These are phyloP conservation scores for Alitta virens DNA, from an alignment of 2,888 invertebrate genomes.

Conservation along the genomic window DNA sequence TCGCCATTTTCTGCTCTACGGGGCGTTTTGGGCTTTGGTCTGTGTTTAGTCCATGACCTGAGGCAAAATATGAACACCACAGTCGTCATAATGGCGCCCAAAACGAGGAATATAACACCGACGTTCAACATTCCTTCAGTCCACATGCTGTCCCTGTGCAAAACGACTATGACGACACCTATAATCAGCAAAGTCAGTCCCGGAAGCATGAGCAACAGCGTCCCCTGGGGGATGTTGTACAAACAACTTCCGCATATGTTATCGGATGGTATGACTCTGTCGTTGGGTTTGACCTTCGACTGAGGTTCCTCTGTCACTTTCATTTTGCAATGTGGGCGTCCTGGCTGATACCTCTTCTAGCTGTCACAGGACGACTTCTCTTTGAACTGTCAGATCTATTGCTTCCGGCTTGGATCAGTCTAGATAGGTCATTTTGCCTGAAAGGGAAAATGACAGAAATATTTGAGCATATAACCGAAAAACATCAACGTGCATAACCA, in stretches of 20 bases:
- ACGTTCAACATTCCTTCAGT: slow-evolving; percentile 6
- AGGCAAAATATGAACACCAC: slow-evolving; percentile 7
- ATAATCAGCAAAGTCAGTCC: slow-evolving; percentile 11
- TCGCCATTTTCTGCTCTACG: background rate
- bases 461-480: too few relatives aligned
- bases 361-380: too few relatives aligned
- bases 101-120: slow-evolving; percentile 8
- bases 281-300: slow-evolving; percentile 4
- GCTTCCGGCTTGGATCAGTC: too few relatives aligned
- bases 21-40: background rate
- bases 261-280: background rate
- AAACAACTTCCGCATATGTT: slow-evolving; percentile 12
- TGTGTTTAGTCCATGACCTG: background rate
- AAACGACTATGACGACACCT: slow-evolving; percentile 5
- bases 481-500: too few relatives aligned
- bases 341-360: too few relatives aligned
- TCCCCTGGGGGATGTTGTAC: slow-evolving; percentile 16
- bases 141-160: slow-evolving; percentile 1
- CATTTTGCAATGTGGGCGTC: slow-evolving; percentile 3
- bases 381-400: too few relatives aligned
- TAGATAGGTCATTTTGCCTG: too few relatives aligned
- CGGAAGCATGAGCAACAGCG: slow-evolving; percentile 9
- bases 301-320: slow-evolving; percentile 4
- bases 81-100: slow-evolving; percentile 3
- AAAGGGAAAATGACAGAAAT: too few relatives aligned